Evolutionary conservation across 1,140 invertebrate genomes (phyloP).

Genomic region (Heliconius eleuchia): DNA sequence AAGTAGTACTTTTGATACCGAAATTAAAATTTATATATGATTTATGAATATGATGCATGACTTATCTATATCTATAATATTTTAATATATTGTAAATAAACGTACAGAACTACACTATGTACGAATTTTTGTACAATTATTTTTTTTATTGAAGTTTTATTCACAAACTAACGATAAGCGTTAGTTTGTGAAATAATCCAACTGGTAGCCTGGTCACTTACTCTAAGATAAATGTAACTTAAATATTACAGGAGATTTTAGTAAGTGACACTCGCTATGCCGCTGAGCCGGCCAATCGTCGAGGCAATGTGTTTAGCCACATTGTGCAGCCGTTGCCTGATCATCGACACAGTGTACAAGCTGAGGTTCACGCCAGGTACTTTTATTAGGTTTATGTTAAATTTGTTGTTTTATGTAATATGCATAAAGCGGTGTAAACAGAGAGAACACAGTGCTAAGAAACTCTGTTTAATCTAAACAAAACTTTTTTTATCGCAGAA

Average conservation of each 20-base stretch:
- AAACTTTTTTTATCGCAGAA: slow-evolving; percentile 63
- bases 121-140: no score
- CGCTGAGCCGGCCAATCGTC: slow-evolving; percentile 85
- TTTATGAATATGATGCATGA: no score
- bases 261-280: slow-evolving; percentile 91
- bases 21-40: neutral
- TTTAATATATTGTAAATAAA: no score
- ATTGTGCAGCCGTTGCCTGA: slow-evolving; percentile 91
- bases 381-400: no score
- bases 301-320: slow-evolving; percentile 93
- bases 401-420: neutral
- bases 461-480: no score
- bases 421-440: neutral
- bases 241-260: slow-evolving; percentile 86
- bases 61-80: no score
- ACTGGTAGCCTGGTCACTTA: neutral
- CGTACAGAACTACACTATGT: no score
- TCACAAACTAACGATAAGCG: no score
- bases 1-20: no score
- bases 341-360: slow-evolving; percentile 87
- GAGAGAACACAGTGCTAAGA: no score
- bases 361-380: slow-evolving; percentile 89
- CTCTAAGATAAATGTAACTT: no score
- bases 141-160: no score
- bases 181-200: neutral